phyloP scores from a whole-genome alignment of 2,113 vertebrate genomes.

The Ondatra zibethicus region DNA sequence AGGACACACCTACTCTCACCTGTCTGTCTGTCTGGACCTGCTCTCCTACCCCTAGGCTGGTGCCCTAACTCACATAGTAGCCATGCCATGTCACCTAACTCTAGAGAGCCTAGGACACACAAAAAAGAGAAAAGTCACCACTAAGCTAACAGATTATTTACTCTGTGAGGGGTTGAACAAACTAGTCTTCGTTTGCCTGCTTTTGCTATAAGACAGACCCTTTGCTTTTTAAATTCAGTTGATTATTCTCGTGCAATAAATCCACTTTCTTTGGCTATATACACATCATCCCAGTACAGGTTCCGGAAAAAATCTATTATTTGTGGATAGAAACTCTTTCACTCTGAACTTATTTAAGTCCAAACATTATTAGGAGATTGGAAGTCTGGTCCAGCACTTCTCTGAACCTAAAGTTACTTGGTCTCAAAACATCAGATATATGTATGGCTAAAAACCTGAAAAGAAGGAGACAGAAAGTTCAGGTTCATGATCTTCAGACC shows the following conservation, averaged over 20 bases:
- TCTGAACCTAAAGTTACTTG: not conserved
- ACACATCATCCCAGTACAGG: not conserved
- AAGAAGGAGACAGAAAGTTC: not conserved
- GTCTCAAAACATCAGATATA: not conserved
- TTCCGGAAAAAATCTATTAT: not conserved
- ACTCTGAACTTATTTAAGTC: constrained; percentile 17
- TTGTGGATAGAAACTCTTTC: not conserved
- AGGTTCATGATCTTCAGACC: not conserved
- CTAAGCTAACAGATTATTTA: not conserved
- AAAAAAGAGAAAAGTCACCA: not conserved
- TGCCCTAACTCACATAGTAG: not conserved
- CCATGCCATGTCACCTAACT: not conserved
- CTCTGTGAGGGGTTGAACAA: not conserved
- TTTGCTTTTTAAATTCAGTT: constrained; percentile 8
- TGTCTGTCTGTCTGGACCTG: not conserved
- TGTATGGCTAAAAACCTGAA: constrained; percentile 1
- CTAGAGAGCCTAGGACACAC: not conserved
- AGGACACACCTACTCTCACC: not conserved
- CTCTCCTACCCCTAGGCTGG: not conserved
- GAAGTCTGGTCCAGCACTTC: not conserved
- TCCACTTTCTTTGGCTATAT: not conserved
- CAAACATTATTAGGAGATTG: not conserved
- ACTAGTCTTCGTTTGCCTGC: not conserved
- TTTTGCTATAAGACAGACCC: not conserved
- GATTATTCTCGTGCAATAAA: not conserved